phyloP scores from a whole-genome alignment of 2,888 invertebrate genomes.

The Agrilus biguttatus region DNA sequence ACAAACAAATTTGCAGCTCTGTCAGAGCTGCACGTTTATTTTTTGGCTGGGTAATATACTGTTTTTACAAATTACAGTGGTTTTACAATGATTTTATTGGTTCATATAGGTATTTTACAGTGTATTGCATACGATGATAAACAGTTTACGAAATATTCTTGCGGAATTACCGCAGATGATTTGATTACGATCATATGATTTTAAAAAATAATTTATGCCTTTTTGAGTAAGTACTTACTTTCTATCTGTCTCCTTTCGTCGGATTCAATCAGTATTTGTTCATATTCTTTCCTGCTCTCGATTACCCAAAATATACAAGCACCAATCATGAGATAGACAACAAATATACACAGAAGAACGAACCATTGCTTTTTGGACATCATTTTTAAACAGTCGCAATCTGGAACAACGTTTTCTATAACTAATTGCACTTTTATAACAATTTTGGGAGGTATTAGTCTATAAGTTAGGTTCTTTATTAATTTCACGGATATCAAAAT shows the following conservation, averaged over 20 bases:
- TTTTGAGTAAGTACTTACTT: slow-evolving; percentile 38
- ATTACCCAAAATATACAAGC: slow-evolving; percentile 77
- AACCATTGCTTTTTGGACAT: slow-evolving; percentile 75
- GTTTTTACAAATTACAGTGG: too few species aligned
- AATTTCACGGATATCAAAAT: too few species aligned
- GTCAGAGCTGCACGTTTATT: too few species aligned
- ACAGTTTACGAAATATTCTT: too few species aligned
- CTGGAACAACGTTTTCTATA: slow-evolving; percentile 1
- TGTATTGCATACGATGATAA: too few species aligned
- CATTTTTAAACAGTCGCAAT: slow-evolving; percentile 35
- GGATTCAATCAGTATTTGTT: slow-evolving; percentile 41
- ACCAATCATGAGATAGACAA: slow-evolving; percentile 64
- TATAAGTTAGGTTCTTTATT: too few species aligned
- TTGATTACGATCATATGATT: too few species aligned
- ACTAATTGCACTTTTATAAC: background rate
- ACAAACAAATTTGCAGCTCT: too few species aligned
- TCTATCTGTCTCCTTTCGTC: slow-evolving; percentile 52
- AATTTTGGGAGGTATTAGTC: too few species aligned
- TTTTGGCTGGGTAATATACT: background rate
- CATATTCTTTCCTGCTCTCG: slow-evolving; percentile 57
- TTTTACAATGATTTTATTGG: too few species aligned
- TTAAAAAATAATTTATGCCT: background rate
- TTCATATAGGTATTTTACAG: too few species aligned
- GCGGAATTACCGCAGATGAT: too few species aligned
- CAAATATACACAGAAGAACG: slow-evolving; percentile 41